phyloP scores from a whole-genome alignment of 1,140 invertebrate genomes.

The Halyomorpha halys region DNA sequence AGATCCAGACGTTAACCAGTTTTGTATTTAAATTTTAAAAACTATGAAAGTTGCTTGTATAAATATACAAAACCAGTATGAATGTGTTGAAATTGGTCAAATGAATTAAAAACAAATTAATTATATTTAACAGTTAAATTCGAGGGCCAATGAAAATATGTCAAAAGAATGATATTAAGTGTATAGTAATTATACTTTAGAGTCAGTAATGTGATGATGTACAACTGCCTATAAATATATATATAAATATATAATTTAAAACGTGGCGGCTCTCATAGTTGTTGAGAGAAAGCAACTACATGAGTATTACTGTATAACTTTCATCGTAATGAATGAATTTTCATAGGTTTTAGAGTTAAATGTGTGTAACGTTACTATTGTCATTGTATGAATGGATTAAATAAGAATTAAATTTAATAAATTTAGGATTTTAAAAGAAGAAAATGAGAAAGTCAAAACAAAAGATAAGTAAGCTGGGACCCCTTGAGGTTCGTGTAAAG shows the following conservation, averaged over 20 bases:
- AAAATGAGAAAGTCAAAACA: constrained; percentile 18
- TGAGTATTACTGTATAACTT: constrained; percentile 28
- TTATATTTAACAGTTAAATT: constrained; percentile 3
- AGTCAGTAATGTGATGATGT: constrained; percentile 10
- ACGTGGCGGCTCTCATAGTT: neutral
- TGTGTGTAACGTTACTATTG: constrained; percentile 30
- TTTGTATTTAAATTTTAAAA: constrained; percentile 19
- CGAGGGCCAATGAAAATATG: constrained; percentile 10
- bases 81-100: constrained; percentile 11
- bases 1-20: constrained; percentile 10
- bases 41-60: constrained; percentile 15
- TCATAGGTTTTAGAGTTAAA: constrained; percentile 30
- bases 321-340: constrained; percentile 29
- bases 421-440: constrained; percentile 6
- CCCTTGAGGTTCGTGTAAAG: neutral
- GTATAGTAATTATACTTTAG: constrained; percentile 9
- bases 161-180: constrained; percentile 6
- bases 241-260: neutral
- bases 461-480: constrained; percentile 1
- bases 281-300: constrained; percentile 12
- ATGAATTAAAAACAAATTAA: constrained; percentile 5
- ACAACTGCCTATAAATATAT: constrained; percentile 12
- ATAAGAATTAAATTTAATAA: constrained; percentile 21
- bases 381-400: constrained; percentile 23
- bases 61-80: constrained; percentile 15